Evolutionary conservation across 2,888 invertebrate species (phyloP), one percentile per base, ranked within the genome.

Genomic region (Taphrorychus bicolor): DNA sequence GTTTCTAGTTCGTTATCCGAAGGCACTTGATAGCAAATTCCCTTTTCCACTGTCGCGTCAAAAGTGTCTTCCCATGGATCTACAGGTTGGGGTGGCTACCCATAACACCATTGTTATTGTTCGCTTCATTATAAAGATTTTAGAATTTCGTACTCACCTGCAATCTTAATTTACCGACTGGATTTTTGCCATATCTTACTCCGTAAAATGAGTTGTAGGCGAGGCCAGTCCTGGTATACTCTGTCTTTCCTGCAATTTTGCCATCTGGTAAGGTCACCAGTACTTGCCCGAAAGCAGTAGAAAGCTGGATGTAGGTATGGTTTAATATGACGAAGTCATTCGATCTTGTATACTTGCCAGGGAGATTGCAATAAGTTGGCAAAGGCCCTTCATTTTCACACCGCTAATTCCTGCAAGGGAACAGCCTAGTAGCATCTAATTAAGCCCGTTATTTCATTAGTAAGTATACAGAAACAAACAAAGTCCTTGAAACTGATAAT

Each of bases 141-240:
- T n/a, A n/a, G n/a, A n/a, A n/a, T n/a, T n/a, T n/a, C n/a, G n/a
- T n/a, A n/a, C n/a, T n/a, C n/a, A n/a, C n/a, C 1, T 32, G 32
- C 32, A 32, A 32, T 3, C 32, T 32, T 11, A 32, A 32, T 32
- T 74, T 64, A 1, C 69, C 69, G 9, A 72, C 22, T n/a, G 74
- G 74, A n/a, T 74, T 75, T 62, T 75, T 64, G 1, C 74, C 76
- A 67, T 70, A 76, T 42, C 74, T 73, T 14, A 76, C 73, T 16
- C 74, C 73, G 57, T 71, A 69, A 54, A 75, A 76, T 9, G 71
- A 70, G 45, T 69, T 70, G 41, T 73, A 71, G 14, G 53, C 64
- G 0, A 62, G 59, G 2, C 70, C 70, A 11, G 54, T 59, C 23
- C 61, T 61, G 7, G 74, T 74, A 11, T 60, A 52, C 40, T 70